Evolutionary conservation across 2,888 invertebrate genomes (phyloP).

Genomic region (Oscheius sp.): DNA sequence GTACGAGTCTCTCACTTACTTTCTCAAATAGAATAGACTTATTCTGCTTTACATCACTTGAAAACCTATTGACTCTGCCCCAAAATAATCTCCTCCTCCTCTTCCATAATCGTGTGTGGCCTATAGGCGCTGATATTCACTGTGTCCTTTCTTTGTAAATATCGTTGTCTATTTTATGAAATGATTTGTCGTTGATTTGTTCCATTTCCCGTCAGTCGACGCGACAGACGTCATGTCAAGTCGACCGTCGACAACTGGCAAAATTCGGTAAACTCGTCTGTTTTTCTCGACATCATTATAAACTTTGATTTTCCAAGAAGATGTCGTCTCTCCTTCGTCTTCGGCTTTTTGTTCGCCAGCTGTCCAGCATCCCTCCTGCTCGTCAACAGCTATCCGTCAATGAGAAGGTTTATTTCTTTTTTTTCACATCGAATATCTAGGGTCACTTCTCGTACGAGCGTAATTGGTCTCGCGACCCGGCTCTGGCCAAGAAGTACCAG

Average conservation of each 20-base stretch:
- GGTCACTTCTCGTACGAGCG: conserved; percentile 45
- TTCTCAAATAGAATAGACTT: neutral
- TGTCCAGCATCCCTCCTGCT: conserved; percentile 2
- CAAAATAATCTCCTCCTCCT: too few relatives aligned
- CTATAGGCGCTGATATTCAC: neutral
- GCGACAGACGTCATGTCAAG: too few relatives aligned
- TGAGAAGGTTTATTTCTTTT: conserved; percentile 12
- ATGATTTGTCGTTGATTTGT: neutral
- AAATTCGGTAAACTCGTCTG: too few relatives aligned
- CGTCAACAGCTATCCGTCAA: conserved; percentile 3
- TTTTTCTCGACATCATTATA: too few relatives aligned
- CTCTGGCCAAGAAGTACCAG: conserved; percentile 38
- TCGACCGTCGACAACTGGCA: too few relatives aligned
- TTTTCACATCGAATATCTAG: too few relatives aligned
- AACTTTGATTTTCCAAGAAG: too few relatives aligned
- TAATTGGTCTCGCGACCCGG: conserved; percentile 51
- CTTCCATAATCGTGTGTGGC: too few relatives aligned
- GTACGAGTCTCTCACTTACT: neutral
- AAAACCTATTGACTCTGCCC: too few relatives aligned
- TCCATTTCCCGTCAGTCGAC: too few relatives aligned
- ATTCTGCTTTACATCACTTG: neutral
- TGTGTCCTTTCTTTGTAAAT: neutral
- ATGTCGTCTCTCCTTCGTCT: neutral
- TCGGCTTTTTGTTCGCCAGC: neutral
- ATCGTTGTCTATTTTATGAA: neutral